phyloP scores from a whole-genome alignment of 2,113 vertebrate genomes.

The Orthonyx spaldingii region DNA sequence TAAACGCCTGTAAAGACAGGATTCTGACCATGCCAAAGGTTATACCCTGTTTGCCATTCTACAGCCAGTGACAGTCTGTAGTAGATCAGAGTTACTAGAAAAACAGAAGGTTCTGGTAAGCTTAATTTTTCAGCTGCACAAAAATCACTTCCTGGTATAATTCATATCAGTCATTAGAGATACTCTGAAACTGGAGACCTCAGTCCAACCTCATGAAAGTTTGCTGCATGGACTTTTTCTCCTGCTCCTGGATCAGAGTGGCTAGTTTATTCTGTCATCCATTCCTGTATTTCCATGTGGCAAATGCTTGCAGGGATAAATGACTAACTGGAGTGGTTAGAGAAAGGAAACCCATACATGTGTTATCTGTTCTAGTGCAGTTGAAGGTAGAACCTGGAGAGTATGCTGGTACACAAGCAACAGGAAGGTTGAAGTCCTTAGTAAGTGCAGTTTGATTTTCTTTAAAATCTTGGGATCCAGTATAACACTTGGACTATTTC shows the following conservation, averaged over 20 bases:
- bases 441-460: neutral
- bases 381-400: neutral
- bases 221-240: neutral
- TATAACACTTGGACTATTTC: neutral
- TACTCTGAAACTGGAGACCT: neutral
- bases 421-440: accelerated
- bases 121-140: neutral
- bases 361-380: neutral
- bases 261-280: neutral
- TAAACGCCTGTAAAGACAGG: neutral
- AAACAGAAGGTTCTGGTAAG: neutral
- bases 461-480: neutral
- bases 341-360: neutral
- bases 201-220: neutral
- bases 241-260: neutral
- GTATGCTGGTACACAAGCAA: neutral
- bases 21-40: neutral
- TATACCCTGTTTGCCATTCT: neutral
- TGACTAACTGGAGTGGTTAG: neutral
- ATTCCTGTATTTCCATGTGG: neutral
- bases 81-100: neutral
- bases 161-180: neutral
- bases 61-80: neutral
- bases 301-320: neutral
- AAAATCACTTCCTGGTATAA: neutral